Evolutionary conservation across 2,888 invertebrate species (phyloP), one percentile per base, ranked within the genome.

Genomic region (Tineola bisselliella): DNA sequence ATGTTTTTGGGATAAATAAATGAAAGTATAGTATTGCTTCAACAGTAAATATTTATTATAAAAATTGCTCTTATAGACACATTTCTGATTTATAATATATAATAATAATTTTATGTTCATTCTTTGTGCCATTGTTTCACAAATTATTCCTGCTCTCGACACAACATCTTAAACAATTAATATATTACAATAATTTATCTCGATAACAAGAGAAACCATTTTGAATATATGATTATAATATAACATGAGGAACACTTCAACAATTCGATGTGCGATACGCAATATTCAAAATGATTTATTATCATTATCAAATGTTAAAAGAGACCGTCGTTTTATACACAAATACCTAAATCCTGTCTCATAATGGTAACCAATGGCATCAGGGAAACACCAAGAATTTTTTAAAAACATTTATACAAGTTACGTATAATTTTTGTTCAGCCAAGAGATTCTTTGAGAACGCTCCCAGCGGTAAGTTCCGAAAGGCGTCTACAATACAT

Each of bases 31-130:
- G 66, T 69, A 64, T 78, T 87, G 59, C 86, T 77, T 86, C 87
- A 87, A 87, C 87, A 87, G 87, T 87, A 87, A 87, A 87, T 87
- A 87, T 87, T 87, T 87, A 87, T 87, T 87, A 87, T 87, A 87
- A 87, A 87, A 87, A 87, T 86, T 87, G 86, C 84, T 86, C 83
- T 84, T 86, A 87, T 87, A 87, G 84, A 74, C 84, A 87, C 86
- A 86, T 87, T 86, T 86, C 83, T 84, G 84, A 84, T 84, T 82
- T 81, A 84, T 84, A 84, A 83, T 84, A 84, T 84, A 87, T 86
- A 87, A 87, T 86, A 87, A 82, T 83, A 82, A 44, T 44, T 84
- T 84, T 86, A 84, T 83, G 82, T 84, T 83, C 79, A 84, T 84
- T 80, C 79, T 87, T 87, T 87, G 87, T 86, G 87, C 87, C 87